Percentiles rank a stretch among this genome's conserved stretches.
Evolutionary conservation across 1,140 invertebrate species (phyloP).

Genomic region (Drosophila neocordata): DNA sequence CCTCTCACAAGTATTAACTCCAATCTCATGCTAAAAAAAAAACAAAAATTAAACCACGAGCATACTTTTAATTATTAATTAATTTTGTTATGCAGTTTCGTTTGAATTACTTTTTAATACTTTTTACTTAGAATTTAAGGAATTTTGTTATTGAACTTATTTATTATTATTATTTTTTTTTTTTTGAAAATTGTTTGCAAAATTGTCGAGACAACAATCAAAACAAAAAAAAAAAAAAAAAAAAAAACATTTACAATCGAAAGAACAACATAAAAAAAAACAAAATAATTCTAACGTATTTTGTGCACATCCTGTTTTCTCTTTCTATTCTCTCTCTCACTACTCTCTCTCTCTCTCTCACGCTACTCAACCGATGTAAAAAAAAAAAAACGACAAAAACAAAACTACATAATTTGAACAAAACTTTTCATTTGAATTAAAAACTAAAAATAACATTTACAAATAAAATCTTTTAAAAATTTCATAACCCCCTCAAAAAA

Average conservation of each 20-base stretch:
- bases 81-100: conserved; percentile 72
- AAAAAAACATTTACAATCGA: conserved; percentile 32
- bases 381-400: conserved; percentile 53
- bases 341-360: conserved; percentile 65
- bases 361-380: conserved; percentile 81
- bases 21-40: conserved; percentile 10
- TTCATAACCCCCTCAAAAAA: conserved; percentile 45
- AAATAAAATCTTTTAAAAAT: conserved; percentile 58
- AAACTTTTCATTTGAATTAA: conserved; percentile 54
- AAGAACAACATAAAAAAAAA: conserved; percentile 55
- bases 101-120: conserved; percentile 64
- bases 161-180: conserved; percentile 18
- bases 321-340: conserved; percentile 79
- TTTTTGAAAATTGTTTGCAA: conserved; percentile 63
- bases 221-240: conserved; percentile 47
- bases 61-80: not conserved
- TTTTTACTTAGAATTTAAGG: conserved; percentile 53
- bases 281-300: conserved; percentile 83
- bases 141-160: conserved; percentile 67
- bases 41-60: conserved; percentile 20
- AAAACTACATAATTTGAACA: conserved; percentile 39
- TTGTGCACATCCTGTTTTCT: conserved; percentile 83
- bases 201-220: conserved; percentile 61
- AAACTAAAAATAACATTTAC: conserved; percentile 36
- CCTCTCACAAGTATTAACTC: conserved; percentile 26